Percentiles rank a stretch among this genome's conserved stretches.
Evolutionary conservation across 1,140 invertebrate genomes (phyloP).

Genomic region (Drosophila sproati): DNA sequence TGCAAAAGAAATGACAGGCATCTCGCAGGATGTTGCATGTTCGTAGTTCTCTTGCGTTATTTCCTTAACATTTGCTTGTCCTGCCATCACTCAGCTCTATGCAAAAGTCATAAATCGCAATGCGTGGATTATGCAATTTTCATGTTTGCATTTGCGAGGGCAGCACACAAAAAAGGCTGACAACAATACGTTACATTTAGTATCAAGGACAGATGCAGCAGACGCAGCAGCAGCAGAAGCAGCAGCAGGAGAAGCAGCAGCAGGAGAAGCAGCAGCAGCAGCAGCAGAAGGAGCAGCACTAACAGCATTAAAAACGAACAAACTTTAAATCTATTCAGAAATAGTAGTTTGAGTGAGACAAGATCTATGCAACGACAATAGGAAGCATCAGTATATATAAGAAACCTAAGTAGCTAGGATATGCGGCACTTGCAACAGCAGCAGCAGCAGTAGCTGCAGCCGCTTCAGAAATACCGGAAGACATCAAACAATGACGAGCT

Average conservation of each 20-base stretch:
- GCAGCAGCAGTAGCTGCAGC: constrained; percentile 20
- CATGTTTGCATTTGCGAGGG: constrained; percentile 72
- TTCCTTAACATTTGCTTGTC: constrained; percentile 77
- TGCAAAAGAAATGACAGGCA: constrained; percentile 65
- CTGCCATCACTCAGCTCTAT: constrained; percentile 69
- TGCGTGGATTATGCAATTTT: constrained; percentile 83
- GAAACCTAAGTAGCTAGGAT: constrained; percentile 70
- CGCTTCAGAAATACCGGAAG: constrained; percentile 55
- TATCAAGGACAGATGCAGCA: constrained; percentile 13
- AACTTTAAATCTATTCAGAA: constrained; percentile 63
- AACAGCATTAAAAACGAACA: constrained; percentile 28
- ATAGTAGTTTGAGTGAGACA: background rate
- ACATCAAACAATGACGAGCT: constrained; percentile 74
- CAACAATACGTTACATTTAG: constrained; percentile 76
- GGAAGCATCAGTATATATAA: constrained; percentile 60
- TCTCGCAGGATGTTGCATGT: constrained; percentile 52
- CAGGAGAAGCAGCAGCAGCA: constrained; percentile 34
- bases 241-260: constrained; percentile 24
- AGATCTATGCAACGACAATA: constrained; percentile 50
- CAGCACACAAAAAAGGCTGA: constrained; percentile 49
- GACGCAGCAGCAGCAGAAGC: constrained; percentile 13
- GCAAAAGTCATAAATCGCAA: constrained; percentile 82
- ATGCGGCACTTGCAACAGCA: constrained; percentile 44
- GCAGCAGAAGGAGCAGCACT: constrained; percentile 4
- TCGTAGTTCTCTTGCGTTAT: constrained; percentile 56